phyloP scores from a whole-genome alignment of 2,888 invertebrate species.

The Lasioglossum morio region DNA sequence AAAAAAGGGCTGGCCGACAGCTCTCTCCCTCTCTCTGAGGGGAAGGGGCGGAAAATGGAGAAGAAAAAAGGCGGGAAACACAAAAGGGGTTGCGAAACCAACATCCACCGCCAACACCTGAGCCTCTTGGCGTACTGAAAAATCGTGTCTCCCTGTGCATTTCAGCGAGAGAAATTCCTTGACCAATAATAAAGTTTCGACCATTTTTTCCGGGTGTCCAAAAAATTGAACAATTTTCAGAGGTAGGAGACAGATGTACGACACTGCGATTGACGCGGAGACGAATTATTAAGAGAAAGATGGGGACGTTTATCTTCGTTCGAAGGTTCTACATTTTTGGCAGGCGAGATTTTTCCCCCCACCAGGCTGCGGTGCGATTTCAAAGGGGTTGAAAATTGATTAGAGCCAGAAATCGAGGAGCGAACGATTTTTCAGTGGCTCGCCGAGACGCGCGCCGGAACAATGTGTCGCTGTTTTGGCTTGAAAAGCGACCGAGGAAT shows the following conservation, averaged over 20 bases:
- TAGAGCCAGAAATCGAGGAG: slow-evolving; percentile 42
- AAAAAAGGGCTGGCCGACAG: not conserved
- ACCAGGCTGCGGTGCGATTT: not conserved
- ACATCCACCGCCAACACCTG: slow-evolving; percentile 20
- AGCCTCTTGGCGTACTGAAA: slow-evolving; percentile 30
- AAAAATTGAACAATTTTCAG: not conserved
- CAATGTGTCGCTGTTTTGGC: slow-evolving; percentile 52
- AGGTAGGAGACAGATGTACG: too few species aligned
- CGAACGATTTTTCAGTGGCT: slow-evolving; percentile 36
- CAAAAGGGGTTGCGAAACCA: slow-evolving; percentile 9
- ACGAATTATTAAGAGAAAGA: not conserved
- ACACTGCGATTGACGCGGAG: not conserved
- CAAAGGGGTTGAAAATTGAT: slow-evolving; percentile 45
- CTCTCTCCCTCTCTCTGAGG: not conserved
- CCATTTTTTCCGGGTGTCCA: not conserved
- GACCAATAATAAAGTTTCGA: not conserved
- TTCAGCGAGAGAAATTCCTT: not conserved
- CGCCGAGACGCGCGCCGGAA: slow-evolving; percentile 31
- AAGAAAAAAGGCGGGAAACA: not conserved
- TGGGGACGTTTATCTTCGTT: not conserved
- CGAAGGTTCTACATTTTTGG: not conserved
- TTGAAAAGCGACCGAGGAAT: slow-evolving; percentile 50
- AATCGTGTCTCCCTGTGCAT: slow-evolving; percentile 26
- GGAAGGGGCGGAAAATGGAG: not conserved
- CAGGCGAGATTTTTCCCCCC: not conserved